These are phyloP conservation scores for Drosophila anomalipes DNA, from an alignment of 2,888 invertebrate genomes.

Conservation along the genomic window DNA sequence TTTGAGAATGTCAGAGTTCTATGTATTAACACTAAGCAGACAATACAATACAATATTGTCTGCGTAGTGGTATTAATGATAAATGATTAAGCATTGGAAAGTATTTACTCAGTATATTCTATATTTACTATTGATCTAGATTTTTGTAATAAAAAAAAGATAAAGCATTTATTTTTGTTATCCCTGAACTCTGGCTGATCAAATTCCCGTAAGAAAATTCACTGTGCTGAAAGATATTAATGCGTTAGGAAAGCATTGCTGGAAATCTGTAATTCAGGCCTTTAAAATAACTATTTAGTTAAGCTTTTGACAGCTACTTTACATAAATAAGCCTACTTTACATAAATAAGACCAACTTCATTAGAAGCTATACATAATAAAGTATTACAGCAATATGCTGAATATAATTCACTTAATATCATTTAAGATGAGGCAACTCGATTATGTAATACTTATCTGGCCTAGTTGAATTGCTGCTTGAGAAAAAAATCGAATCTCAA, in stretches of 20 bases:
- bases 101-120: background rate
- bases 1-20: background rate
- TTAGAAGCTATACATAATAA: background rate
- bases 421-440: background rate
- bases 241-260: background rate
- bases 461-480: conserved; percentile 13
- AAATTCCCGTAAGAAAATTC: background rate
- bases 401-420: background rate
- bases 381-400: background rate
- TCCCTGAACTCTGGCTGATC: accelerated
- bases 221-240: background rate
- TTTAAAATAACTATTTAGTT: background rate
- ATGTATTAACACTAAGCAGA: background rate
- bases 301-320: background rate
- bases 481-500: conserved; percentile 34
- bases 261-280: background rate
- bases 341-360: background rate
- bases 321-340: background rate
- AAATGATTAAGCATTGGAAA: background rate
- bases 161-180: background rate
- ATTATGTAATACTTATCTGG: background rate
- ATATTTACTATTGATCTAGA: background rate
- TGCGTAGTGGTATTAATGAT: too few species aligned
- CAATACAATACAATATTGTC: too few species aligned
- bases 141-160: background rate